Base-by-base conservation (phyloP, 2,113 vertebrate genomes). In the Cyrtonyx montezumae region DNA sequence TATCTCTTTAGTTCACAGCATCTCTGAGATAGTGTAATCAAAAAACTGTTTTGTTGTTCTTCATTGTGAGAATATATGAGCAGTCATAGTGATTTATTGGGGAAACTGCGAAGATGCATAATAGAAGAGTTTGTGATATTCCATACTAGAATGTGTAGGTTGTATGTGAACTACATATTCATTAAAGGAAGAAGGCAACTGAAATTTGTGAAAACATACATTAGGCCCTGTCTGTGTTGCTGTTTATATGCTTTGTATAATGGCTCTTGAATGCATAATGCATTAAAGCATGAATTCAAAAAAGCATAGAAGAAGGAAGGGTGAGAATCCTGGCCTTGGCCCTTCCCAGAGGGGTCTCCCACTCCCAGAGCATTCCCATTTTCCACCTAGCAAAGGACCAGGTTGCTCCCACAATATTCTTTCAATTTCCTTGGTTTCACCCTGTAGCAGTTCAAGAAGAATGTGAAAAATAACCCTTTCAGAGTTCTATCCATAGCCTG, bases 251-350 rank as follows among this genome's bases (percentile, higher is more conserved):
- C 46, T 94, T 80, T 82, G 16, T 70, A 36, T 37, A n/a, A 30
- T 43, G 71, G 34, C 32, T 87, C 42, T 28, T 49, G 79, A 91
- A 83, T 74, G 71, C 73, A 67, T 51, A 94, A 63, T 43, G 22
- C 42, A 70, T 74, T 85, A 16, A 63, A 40, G 25, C 36, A 6
- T 19, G 36, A 67, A 90, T 77, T 49, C 55, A 59, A 83, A 85
- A 84, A 77, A 88, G n/a, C 79, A 63, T 43, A 63, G 65, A 56
- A 63, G 88, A 88, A 59, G 40, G 85, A 94, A 93, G 82, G 85
- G 70, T 75, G 53, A 76, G 79, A 45, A 74, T 87, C 53, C 58
- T 66, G 87, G 36, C 70, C 87, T 94, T 7, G 0, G n/a, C 53
- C 30, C 82, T 34, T 74, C n/a, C 42, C n/a, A 62, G 36, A 28